Base-by-base conservation (phyloP, 2,888 invertebrate species). In the Antitype chi region DNA sequence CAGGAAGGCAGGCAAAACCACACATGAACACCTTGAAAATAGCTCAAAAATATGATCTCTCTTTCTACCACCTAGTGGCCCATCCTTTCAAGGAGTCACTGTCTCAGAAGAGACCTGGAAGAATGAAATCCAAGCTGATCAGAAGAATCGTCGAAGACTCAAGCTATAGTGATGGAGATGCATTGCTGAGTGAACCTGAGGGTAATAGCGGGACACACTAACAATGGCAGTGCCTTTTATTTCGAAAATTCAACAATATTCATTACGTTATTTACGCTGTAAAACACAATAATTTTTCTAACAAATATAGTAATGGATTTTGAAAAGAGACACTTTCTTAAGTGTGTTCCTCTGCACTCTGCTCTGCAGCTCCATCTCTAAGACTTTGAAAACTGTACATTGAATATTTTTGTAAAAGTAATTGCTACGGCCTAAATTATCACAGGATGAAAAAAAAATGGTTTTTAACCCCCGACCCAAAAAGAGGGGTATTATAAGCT, bases 81-180 rank as follows among this genome's bases (percentile, higher is more conserved):
- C 25, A 25, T 11, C 25, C 2, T 43, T 2, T 43, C 64, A 11
- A 47, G 25, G 25, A 64, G 25, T 47, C 8, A 23, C 8, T n/a
- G 38, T 8, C 43, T 1, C 17, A 6, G 43, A 47, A 11, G 43
- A 47, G 20, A 47, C 17, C 25, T 25, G n/a, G 17, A 47, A 20
- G 17, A 64, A 64, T 25, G 11, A 64, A 64, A 47, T 11, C 25
- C 47, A 7, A 64, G 11, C 20, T 64, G 20, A 25, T 64, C 20
- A 64, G 64, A 25, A 64, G 20, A 25, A 20, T 64, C 7, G 25
- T 25, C 11, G 43, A 64, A 43, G 43, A 43, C 17, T 64, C 64
- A 2, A 64, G 64, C n/a, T 64, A 64, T 17, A 64, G 43, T 47
- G 43, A 64, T 9, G 43, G 43, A 64, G 64, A 64, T 47, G 43